phyloP scores from a whole-genome alignment of 2,888 invertebrate species.

The Torymus tubicola region DNA sequence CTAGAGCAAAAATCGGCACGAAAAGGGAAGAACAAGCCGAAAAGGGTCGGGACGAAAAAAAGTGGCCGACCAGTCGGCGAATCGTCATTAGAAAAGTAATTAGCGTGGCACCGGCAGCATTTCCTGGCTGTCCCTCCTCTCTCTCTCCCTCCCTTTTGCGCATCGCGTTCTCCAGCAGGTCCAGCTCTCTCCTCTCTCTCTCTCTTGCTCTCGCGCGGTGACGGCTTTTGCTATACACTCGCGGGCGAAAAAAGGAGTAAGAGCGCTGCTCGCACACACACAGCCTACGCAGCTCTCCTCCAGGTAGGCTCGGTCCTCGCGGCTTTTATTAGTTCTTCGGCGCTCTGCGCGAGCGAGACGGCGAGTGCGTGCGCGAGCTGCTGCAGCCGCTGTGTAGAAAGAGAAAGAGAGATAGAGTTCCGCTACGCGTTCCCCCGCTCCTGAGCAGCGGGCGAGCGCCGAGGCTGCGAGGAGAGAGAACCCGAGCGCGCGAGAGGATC shows the following conservation, averaged over 20 bases:
- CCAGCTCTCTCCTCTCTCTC: not conserved
- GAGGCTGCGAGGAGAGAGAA: not conserved
- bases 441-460: conserved; percentile 14
- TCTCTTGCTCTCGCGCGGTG: too few species aligned
- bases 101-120: conserved; percentile 1
- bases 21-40: not conserved
- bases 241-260: not conserved
- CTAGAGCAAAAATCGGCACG: not conserved
- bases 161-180: not conserved
- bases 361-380: too few species aligned
- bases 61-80: not conserved
- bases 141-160: not conserved
- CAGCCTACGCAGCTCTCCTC: conserved; percentile 44
- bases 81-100: conserved; percentile 39
- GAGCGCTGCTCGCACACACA: not conserved
- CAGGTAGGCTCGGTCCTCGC: not conserved
- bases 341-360: conserved; percentile 3
- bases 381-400: too few species aligned
- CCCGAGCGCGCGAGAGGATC: conserved; percentile 15
- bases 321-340: conserved; percentile 42
- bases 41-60: not conserved
- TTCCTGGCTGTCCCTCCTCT: not conserved
- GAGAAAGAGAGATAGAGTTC: conserved; percentile 40
- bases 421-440: conserved; percentile 56
- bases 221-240: too few species aligned